phyloP scores from a whole-genome alignment of 2,888 invertebrate species.

The Amorpha juglandis region DNA sequence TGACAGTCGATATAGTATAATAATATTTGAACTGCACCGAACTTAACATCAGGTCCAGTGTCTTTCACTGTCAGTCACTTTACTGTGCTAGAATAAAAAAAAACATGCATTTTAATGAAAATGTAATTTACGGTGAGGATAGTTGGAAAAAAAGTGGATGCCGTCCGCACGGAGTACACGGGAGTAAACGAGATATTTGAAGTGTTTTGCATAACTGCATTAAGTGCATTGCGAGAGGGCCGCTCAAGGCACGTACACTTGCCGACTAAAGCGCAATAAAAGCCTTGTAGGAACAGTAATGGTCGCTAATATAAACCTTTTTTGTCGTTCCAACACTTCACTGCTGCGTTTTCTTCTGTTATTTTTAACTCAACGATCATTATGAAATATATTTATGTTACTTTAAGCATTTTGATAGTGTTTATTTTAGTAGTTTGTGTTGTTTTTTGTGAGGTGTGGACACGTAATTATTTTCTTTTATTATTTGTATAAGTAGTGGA shows the following conservation, averaged over 20 bases:
- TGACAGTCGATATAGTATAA: no score
- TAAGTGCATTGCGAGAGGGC: conserved; percentile 56
- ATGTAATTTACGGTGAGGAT: conserved; percentile 43
- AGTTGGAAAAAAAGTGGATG: conserved; percentile 41
- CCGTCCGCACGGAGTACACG: conserved; percentile 47
- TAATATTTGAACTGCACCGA: no score
- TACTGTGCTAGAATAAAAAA: no score
- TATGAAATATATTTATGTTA: conserved; percentile 39
- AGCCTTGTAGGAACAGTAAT: conserved; percentile 54
- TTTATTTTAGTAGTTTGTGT: conserved; percentile 19
- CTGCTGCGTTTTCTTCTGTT: conserved; percentile 38
- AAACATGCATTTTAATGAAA: conserved; percentile 41
- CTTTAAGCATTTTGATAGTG: conserved; percentile 31
- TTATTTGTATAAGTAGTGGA: not conserved
- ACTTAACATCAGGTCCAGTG: not conserved
- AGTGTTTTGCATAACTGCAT: conserved; percentile 71
- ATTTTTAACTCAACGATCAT: conserved; percentile 44
- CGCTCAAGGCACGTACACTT: conserved; percentile 62
- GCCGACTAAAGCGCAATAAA: conserved; percentile 58
- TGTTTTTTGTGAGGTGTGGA: conserved; percentile 9
- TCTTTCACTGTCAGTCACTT: not conserved
- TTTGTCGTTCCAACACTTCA: conserved; percentile 46
- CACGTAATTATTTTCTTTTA: not conserved
- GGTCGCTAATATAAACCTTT: conserved; percentile 50
- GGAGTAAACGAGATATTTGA: conserved; percentile 61